A percentile compares a stretch with the other conserved stretches of the same genome.
These are phyloP conservation scores for Candoia aspera DNA, from an alignment of 2,113 vertebrate species.

Conservation along the genomic window DNA sequence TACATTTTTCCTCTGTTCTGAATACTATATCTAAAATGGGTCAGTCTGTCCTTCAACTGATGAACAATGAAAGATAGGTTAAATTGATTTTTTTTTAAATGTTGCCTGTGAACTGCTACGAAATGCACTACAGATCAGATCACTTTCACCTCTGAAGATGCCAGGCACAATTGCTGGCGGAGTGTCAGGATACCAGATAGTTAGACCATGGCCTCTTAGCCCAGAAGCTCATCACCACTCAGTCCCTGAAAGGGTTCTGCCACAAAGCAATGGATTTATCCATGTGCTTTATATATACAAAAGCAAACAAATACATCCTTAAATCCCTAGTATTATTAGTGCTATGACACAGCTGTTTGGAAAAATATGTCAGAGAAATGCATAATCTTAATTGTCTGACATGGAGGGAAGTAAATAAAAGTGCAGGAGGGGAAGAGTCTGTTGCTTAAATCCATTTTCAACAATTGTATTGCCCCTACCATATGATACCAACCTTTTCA, in stretches of 20 bases:
- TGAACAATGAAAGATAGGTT: background rate
- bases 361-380: background rate
- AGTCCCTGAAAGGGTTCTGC: background rate
- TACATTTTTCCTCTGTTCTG: background rate
- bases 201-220: background rate
- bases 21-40: background rate
- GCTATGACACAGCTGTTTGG: background rate
- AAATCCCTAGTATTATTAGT: background rate
- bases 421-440: background rate
- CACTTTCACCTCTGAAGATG: background rate
- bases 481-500: background rate
- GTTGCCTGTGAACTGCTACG: background rate
- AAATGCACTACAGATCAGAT: background rate
- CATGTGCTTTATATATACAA: conserved; percentile 10
- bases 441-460: background rate
- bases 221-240: background rate
- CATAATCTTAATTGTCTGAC: background rate
- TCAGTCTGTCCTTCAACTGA: background rate
- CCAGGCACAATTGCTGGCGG: background rate
- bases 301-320: background rate
- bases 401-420: background rate
- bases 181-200: background rate
- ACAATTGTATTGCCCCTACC: background rate
- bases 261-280: conserved; percentile 4
- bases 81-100: background rate